Base-by-base conservation (phyloP, 2,797 vertebrate genomes). In the Sciurus carolinensis region DNA sequence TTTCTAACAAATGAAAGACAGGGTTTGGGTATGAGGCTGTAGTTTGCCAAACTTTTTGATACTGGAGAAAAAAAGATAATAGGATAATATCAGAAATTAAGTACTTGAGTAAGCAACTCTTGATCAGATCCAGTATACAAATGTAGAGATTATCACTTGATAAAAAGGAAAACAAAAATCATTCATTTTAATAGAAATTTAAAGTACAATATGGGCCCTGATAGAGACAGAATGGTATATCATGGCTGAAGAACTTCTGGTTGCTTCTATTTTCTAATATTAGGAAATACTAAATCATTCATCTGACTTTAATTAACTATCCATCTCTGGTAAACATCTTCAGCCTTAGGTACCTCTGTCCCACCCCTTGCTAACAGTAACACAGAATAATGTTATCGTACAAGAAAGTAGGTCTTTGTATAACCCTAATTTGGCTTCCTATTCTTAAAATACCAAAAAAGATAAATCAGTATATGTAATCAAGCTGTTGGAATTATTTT, bases 401-500 rank as follows among this genome's bases (percentile, higher is more conserved):
- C 15, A 24, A 5, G 12, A 91, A 90, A 93, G 24, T 69, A 24
- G 22, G 15, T 92, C 91, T 30, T 79, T 33, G 28, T 36, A 69
- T 42, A 89, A 91, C 11, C 5, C 20, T 92, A 88, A 88, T 86
- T 97, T 47, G 91, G 22, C 52, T 79, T 92, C 69, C 42, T 80
- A 69, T 66, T 89, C n/a, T 71, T 95, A 73, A 90, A 95, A 66
- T 52, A 36, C 3, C 15, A 86, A 28, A 72, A 84, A 95, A 47
- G 50, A 64, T 47, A 86, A 8, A 86, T 28, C 47, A 44, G 4
- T 59, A 66, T 90, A 90, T 91, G 75, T 91, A 89, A 88, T 87
- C 39, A 90, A 73, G 30, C 18, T 77, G 28, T 36, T 87, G 54
- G 8, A 86, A 90, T 94, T 85, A 64, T 87, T 95, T 89, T 95